A percentile compares a stretch with the other conserved stretches of the same genome.
Conservation (phyloP, 2,888 invertebrate species). For the Stenchaetothrips biformis region DNA sequence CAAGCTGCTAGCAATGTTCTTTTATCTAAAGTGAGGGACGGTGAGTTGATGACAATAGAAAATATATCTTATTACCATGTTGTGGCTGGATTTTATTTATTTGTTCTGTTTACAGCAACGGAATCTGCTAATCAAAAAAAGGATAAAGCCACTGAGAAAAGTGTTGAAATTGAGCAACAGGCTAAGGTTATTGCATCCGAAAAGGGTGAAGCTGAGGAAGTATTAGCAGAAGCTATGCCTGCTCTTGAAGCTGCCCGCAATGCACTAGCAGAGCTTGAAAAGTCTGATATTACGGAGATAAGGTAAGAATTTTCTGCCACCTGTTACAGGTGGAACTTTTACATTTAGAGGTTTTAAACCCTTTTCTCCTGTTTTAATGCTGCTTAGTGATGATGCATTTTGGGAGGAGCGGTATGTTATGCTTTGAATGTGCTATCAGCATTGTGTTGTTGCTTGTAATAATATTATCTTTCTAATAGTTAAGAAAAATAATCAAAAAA, state of each 20-base stretch:
- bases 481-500: not conserved
- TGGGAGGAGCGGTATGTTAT: conserved; percentile 10
- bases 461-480: too few relatives aligned
- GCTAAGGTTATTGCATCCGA: conserved; percentile 72
- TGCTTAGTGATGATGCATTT: not conserved
- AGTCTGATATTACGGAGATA: conserved; percentile 88
- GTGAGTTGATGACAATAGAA: conserved; percentile 41
- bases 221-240: conserved; percentile 74
- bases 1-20: conserved; percentile 75
- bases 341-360: not conserved
- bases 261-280: conserved; percentile 78
- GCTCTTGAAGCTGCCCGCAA: conserved; percentile 74
- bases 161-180: conserved; percentile 76
- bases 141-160: conserved; percentile 70
- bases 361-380: not conserved
- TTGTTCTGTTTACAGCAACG: conserved; percentile 50
- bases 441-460: not conserved
- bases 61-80: not conserved
- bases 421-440: not conserved
- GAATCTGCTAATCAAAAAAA: conserved; percentile 71
- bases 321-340: conserved; percentile 4
- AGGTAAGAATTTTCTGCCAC: conserved; percentile 43
- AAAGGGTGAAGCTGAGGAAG: conserved; percentile 77
- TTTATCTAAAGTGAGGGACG: conserved; percentile 67
- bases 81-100: conserved; percentile 22